Percentiles rank a stretch among this genome's conserved stretches.
These are phyloP conservation scores for Aphelenchoides bicaudatus DNA, from an alignment of 2,888 invertebrate species.

Conservation along the genomic window DNA sequence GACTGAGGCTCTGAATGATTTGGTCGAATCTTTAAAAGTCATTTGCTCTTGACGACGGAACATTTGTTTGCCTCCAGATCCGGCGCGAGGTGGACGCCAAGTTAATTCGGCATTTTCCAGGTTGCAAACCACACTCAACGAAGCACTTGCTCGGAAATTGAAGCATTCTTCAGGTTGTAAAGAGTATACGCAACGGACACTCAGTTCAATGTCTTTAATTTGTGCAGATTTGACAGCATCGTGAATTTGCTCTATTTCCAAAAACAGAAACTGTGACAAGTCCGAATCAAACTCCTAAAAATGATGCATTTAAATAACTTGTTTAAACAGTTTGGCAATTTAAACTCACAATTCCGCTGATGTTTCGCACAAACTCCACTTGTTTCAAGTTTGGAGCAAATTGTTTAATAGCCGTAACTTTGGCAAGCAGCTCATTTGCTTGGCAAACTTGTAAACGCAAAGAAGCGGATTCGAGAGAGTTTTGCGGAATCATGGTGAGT, in stretches of 20 bases:
- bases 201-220: constrained; percentile 1
- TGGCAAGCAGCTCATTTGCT: neutral
- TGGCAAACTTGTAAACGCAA: constrained; percentile 8
- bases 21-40: neutral
- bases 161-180: constrained; percentile 12
- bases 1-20: neutral
- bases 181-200: constrained; percentile 1
- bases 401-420: neutral
- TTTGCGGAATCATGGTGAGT: neutral
- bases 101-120: neutral
- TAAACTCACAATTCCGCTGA: neutral
- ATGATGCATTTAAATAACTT: neutral
- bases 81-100: constrained; percentile 10
- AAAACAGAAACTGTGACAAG: constrained; percentile 5
- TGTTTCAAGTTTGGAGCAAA: constrained; percentile 1
- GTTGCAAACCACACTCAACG: neutral
- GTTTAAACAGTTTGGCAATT: neutral
- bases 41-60: neutral
- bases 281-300: constrained; percentile 10
- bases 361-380: neutral
- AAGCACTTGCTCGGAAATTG: constrained; percentile 4
- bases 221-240: neutral
- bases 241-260: constrained; percentile 8
- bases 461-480: neutral
- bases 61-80: neutral